phyloP scores from a whole-genome alignment of 2,888 invertebrate species.

The Heliothis peltigera region DNA sequence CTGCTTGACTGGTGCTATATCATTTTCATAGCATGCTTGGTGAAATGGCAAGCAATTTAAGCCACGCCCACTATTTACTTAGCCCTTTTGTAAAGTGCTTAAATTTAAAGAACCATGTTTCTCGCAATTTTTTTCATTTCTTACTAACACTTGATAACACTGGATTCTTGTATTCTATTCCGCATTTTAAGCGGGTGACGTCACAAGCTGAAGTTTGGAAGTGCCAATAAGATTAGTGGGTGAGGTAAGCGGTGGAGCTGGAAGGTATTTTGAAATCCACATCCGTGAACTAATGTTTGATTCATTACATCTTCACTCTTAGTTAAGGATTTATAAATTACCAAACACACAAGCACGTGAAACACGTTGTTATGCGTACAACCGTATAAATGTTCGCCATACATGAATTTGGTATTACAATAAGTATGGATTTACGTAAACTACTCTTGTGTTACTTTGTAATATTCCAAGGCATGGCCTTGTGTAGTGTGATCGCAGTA shows the following conservation, averaged over 20 bases:
- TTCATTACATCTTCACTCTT: conserved; percentile 38
- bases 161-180: conserved; percentile 26
- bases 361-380: conserved; percentile 17
- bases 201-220: conserved; percentile 22
- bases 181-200: conserved; percentile 18
- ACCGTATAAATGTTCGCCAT: conserved; percentile 13
- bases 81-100: no score
- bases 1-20: no score
- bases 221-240: conserved; percentile 36
- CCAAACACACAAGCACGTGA: conserved; percentile 18
- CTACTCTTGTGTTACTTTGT: neutral
- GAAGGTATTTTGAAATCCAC: conserved; percentile 33
- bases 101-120: no score
- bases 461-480: neutral
- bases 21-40: no score
- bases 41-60: no score
- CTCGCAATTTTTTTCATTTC: neutral
- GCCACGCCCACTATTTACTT: no score
- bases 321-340: conserved; percentile 26
- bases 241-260: conserved; percentile 37
- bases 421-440: neutral
- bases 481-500: no score
- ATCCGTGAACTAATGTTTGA: conserved; percentile 45
- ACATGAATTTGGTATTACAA: neutral
- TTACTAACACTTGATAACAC: conserved; percentile 5